A percentile compares a stretch with the other conserved stretches of the same genome.
Evolutionary conservation across 2,113 vertebrate genomes (phyloP).

Genomic region (Microcebus griseorufus): DNA sequence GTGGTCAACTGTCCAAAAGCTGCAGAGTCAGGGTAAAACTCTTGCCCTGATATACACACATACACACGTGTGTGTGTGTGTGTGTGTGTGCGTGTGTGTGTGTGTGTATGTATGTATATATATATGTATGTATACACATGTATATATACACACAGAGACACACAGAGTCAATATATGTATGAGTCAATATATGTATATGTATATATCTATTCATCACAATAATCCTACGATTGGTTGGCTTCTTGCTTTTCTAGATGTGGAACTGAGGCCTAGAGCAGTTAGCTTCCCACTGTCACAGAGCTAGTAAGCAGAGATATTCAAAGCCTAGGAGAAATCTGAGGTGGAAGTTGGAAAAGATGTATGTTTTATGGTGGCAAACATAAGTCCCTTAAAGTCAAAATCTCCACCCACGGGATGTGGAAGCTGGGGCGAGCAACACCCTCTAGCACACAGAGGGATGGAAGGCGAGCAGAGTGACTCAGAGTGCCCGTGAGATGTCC

Average conservation of each 20-base stretch:
- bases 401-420: neutral
- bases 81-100: no score
- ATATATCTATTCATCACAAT: neutral
- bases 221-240: neutral
- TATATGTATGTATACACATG: no score
- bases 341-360: neutral
- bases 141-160: no score
- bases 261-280: neutral
- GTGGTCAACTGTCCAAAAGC: neutral
- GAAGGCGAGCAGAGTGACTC: neutral
- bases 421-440: neutral
- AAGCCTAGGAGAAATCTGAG: neutral
- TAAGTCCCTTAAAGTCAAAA: neutral
- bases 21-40: neutral
- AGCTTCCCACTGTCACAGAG: neutral
- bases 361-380: slow-evolving; percentile 16
- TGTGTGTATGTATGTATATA: no score
- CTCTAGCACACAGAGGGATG: neutral
- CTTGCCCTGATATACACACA: neutral
- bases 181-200: neutral
- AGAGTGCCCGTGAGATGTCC: neutral
- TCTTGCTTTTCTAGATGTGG: neutral
- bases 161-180: neutral
- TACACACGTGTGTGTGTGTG: no score
- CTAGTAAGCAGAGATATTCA: neutral